These are phyloP conservation scores for Alentia gelatinosa DNA, from an alignment of 2,888 invertebrate genomes.

Conservation along the genomic window DNA sequence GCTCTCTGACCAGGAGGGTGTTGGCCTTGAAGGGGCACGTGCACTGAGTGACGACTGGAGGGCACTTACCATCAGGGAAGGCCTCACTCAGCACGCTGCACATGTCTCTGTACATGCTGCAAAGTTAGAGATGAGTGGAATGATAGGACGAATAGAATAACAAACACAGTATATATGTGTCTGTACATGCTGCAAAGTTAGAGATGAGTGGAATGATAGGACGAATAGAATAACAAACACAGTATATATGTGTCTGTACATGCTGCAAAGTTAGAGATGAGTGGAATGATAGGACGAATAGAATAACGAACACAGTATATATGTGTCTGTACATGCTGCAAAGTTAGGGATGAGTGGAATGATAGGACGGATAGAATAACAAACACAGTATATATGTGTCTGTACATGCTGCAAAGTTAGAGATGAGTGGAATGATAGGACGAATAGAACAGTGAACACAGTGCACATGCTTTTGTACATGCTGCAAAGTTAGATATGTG, in stretches of 20 bases:
- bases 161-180: not conserved
- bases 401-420: no score
- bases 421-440: no score
- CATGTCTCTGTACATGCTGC: not conserved
- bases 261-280: not conserved
- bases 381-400: no score
- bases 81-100: not conserved
- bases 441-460: no score
- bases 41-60: not conserved
- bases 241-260: not conserved
- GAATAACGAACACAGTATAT: no score
- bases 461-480: no score
- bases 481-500: no score
- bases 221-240: no score
- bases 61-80: constrained; percentile 37
- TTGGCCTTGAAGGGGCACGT: not conserved
- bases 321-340: no score
- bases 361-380: no score
- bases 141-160: not conserved
- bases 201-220: not conserved
- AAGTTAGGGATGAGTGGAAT: no score
- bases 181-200: not conserved
- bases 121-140: not conserved
- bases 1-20: not conserved
- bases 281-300: no score